Conservation (phyloP, 1,140 invertebrate genomes). For the Arctopsyche grandis region DNA sequence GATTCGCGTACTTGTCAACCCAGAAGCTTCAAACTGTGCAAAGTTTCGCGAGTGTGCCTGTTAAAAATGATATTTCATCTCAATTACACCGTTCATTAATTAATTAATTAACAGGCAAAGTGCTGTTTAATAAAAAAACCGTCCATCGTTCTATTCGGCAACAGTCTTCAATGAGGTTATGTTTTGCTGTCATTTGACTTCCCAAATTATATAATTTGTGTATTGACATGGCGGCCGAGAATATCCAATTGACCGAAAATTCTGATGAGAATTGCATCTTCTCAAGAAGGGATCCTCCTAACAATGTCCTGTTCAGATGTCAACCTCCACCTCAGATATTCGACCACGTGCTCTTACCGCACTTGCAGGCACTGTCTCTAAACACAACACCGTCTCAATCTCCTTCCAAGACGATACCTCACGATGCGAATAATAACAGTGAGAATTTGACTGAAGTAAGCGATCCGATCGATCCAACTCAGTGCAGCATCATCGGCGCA, state of each 20-base stretch:
- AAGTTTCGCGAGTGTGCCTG: neutral
- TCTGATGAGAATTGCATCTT: neutral
- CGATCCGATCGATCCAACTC: neutral
- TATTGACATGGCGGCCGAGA: neutral
- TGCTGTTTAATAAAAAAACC: neutral
- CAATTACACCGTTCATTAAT: slow-evolving; percentile 49
- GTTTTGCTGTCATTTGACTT: too few relatives aligned
- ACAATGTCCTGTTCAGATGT: slow-evolving; percentile 48
- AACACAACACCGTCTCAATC: neutral
- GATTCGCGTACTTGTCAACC: neutral
- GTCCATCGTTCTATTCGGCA: neutral
- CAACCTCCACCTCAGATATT: slow-evolving; percentile 42
- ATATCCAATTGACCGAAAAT: neutral
- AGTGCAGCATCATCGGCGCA: neutral
- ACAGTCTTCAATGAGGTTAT: neutral
- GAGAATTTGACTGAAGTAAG: slow-evolving; percentile 17
- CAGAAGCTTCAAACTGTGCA: neutral
- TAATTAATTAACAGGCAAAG: slow-evolving; percentile 13
- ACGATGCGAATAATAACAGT: slow-evolving; percentile 40
- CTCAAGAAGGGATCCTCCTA: slow-evolving; percentile 41
- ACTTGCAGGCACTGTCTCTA: slow-evolving; percentile 46
- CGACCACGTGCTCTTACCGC: slow-evolving; percentile 48
- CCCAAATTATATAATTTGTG: too few relatives aligned
- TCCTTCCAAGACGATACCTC: neutral
- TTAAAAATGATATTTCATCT: slow-evolving; percentile 47